Percentiles rank a stretch among this genome's conserved stretches.
phyloP scores from a whole-genome alignment of 2,113 vertebrate species.

The Triplophysa siluroides region DNA sequence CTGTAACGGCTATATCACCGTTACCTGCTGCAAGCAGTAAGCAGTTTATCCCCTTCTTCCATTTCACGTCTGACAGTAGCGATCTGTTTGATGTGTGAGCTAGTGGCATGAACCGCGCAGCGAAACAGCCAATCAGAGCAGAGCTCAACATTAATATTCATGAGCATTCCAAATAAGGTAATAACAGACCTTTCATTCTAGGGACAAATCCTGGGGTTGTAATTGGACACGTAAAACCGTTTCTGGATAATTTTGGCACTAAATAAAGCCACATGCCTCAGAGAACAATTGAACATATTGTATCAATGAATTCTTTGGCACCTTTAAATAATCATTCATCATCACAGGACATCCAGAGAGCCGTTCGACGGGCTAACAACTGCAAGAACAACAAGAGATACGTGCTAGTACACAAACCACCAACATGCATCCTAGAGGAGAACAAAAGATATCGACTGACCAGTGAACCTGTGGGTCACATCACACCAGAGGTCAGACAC shows the following conservation, averaged over 20 bases:
- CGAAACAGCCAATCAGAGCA: too few species aligned
- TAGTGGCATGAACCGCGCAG: too few species aligned
- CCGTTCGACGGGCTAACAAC: conserved; percentile 60
- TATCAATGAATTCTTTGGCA: background rate
- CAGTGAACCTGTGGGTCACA: conserved; percentile 82
- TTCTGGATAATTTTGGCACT: background rate
- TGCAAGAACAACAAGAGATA: conserved; percentile 74
- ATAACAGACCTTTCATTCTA: too few species aligned
- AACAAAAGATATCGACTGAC: conserved; percentile 78
- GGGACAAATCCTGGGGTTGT: too few species aligned
- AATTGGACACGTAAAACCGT: background rate
- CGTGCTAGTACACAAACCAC: conserved; percentile 79
- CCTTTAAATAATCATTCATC: background rate
- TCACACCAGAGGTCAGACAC: conserved; percentile 76
- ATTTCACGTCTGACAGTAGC: too few species aligned
- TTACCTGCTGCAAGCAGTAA: too few species aligned
- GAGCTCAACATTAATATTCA: too few species aligned
- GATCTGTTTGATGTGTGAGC: too few species aligned
- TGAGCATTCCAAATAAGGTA: too few species aligned
- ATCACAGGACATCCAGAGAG: conserved; percentile 77
- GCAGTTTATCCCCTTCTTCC: too few species aligned
- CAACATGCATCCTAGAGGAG: conserved; percentile 78
- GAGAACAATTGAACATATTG: background rate
- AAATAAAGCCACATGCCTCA: too few species aligned
- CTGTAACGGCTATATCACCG: too few species aligned